Conservation (phyloP, 2,113 vertebrate genomes). For the Macroglossus sobrinus region DNA sequence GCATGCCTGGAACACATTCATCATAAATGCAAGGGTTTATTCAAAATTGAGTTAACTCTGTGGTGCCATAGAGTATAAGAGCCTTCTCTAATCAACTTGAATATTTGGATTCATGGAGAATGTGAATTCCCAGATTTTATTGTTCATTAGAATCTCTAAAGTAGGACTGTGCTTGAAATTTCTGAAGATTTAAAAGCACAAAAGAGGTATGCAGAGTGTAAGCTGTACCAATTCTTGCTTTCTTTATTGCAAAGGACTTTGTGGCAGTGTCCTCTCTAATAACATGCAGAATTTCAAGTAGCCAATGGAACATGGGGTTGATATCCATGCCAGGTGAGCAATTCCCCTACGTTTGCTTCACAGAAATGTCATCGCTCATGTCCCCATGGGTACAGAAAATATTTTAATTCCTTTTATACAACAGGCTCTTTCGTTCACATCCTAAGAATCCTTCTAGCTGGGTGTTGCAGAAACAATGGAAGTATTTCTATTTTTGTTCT, state of each 20-base stretch:
- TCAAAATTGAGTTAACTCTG: conserved; percentile 40
- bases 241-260: background rate
- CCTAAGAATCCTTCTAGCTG: background rate
- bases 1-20: conserved; percentile 48
- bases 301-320: background rate
- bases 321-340: background rate
- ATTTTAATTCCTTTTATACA: background rate
- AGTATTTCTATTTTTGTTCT: background rate
- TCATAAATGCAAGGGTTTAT: conserved; percentile 27
- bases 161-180: background rate
- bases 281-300: background rate
- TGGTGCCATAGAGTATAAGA: background rate
- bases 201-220: background rate
- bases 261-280: background rate
- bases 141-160: background rate
- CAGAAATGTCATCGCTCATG: background rate
- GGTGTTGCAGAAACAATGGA: background rate
- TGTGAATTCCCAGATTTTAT: background rate
- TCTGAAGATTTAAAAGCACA: background rate
- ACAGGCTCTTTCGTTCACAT: background rate
- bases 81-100: background rate
- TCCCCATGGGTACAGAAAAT: background rate
- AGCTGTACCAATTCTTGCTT: background rate
- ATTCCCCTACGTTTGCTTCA: background rate
- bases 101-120: background rate